These are phyloP conservation scores for Eurystomus glaucurus DNA, from an alignment of 2,797 vertebrate genomes.

Conservation along the genomic window DNA sequence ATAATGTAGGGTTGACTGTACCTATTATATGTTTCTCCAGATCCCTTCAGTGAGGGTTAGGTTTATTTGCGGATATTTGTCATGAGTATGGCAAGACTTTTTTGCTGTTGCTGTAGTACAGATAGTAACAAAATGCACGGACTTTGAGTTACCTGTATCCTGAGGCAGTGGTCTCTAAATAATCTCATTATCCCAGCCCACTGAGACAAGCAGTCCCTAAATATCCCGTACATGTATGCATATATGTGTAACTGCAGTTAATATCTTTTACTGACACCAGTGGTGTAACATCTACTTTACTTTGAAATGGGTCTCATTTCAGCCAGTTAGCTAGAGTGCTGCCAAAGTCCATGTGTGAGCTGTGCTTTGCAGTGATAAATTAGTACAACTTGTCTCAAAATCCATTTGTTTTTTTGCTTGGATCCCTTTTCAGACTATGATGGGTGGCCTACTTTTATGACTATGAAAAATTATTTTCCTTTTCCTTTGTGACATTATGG, in stretches of 20 bases:
- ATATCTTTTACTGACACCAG: neutral
- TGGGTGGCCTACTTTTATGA: constrained; percentile 77
- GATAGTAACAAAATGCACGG: neutral
- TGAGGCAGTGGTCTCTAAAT: neutral
- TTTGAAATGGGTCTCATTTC: neutral
- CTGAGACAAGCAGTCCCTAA: neutral
- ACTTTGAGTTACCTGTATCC: neutral
- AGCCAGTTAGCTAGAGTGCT: neutral
- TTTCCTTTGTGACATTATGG: constrained; percentile 60
- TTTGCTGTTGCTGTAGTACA: neutral
- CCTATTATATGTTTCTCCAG: neutral
- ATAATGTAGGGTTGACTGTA: neutral
- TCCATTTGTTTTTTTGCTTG: constrained; percentile 28
- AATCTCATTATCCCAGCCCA: neutral
- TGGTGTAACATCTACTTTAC: neutral
- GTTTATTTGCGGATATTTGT: neutral
- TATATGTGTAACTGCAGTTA: neutral
- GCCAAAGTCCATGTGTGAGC: neutral
- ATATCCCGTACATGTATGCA: neutral
- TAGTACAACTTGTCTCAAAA: constrained; percentile 66
- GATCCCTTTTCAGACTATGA: constrained; percentile 43
- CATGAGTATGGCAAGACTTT: neutral
- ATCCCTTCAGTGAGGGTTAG: neutral
- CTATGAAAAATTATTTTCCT: constrained; percentile 80
- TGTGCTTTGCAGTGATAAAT: constrained; percentile 56